Conservation (phyloP, 2,888 invertebrate species). For the Steinernema hermaphroditum region DNA sequence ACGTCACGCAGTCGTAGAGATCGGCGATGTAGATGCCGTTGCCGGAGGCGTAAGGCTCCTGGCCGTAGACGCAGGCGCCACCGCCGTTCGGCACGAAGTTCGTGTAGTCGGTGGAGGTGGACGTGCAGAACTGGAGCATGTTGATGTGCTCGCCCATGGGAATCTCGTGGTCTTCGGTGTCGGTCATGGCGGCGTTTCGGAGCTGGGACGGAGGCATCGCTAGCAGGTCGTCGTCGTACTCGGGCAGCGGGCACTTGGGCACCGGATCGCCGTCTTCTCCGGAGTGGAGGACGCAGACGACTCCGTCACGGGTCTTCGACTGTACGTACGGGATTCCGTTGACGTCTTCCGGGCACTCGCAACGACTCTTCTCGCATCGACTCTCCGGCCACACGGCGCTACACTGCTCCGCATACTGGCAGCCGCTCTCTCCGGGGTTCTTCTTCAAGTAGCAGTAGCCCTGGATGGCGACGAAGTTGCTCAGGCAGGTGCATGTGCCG, state of each 20-base stretch:
- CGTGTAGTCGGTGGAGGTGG: constrained; percentile 61
- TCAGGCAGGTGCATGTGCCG: constrained; percentile 64
- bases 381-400: constrained; percentile 64
- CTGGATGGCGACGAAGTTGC: constrained; percentile 66
- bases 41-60: constrained; percentile 51
- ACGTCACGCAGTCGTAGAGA: constrained; percentile 62
- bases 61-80: constrained; percentile 53
- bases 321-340: constrained; percentile 65
- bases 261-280: constrained; percentile 66
- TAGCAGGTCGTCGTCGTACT: constrained; percentile 64
- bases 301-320: constrained; percentile 63
- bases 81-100: constrained; percentile 63
- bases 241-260: constrained; percentile 55
- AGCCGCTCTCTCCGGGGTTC: constrained; percentile 65
- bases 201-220: constrained; percentile 66
- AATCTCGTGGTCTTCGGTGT: constrained; percentile 64
- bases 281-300: constrained; percentile 64
- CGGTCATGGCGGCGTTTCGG: constrained; percentile 65
- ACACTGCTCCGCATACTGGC: constrained; percentile 65
- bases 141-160: constrained; percentile 65
- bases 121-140: constrained; percentile 64
- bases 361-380: constrained; percentile 63
- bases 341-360: constrained; percentile 65
- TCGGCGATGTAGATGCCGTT: constrained; percentile 64
- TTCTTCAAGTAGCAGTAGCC: constrained; percentile 66